Evolutionary conservation across 2,888 invertebrate species (phyloP), one percentile per base, ranked within the genome.

Genomic region (Polyploca ridens): DNA sequence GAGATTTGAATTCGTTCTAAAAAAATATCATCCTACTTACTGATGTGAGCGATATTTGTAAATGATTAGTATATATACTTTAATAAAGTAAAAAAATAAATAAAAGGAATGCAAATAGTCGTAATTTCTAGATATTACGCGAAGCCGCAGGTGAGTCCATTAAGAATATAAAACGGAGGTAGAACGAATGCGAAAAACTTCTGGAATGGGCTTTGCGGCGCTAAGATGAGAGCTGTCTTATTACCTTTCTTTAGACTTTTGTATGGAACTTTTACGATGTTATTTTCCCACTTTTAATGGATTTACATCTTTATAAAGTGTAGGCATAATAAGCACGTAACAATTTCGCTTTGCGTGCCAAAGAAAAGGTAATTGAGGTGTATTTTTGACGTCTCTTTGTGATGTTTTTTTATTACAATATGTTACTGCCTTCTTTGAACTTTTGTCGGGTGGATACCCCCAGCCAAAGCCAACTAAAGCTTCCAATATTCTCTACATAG

Each of bases 101-200:
- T 64, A 66, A 76, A 68, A 68, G 65, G 65, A 49, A 64, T 69
- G 69, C 62, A 73, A 75, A 75, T 73, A 71, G 73, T 75, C 73
- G 74, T 78, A 77, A 79, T 78, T 78, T 77, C 75, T 75, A 77
- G 73, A 77, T 71, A 78, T 79, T 77, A 77, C 73, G 73, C 71
- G 75, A 75, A 78, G 76, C 75, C 72, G 78, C 81, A 82, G 84
- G 84, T 84, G 81, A 86, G 82, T 86, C 87, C 86, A 88, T 86
- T 89, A 87, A 78, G 84, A 87, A 86, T 84, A 87, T 87, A 84
- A 88, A 89, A 85, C 83, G 83, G 81, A 82, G 81, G 79, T 73
- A 75, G 77, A 81, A 79, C 76, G 80, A 84, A 85, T 85, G 83
- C 81, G 84, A 78, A 83, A 86, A 88, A 87, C 78, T 86, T 87